Conservation (phyloP, 2,888 invertebrate genomes). For the Ochropleura plecta region DNA sequence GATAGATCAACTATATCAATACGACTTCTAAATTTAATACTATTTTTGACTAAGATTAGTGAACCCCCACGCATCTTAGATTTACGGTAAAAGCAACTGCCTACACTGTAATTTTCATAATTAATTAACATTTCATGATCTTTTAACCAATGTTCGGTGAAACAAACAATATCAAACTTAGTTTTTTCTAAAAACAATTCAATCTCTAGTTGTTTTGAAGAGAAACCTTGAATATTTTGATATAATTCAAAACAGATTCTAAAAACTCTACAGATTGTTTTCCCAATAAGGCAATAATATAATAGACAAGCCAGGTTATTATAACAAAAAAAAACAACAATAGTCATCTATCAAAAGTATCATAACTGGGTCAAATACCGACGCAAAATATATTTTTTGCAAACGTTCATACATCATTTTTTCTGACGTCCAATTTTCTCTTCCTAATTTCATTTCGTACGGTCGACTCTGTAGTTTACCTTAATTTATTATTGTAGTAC, state of each 20-base stretch:
- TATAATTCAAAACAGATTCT: background rate
- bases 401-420: slow-evolving; percentile 83
- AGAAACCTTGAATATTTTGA: no score
- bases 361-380: slow-evolving; percentile 76
- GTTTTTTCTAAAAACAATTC: no score
- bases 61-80: no score
- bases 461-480: slow-evolving; percentile 68
- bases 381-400: slow-evolving; percentile 71
- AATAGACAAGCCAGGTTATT: slow-evolving; percentile 47
- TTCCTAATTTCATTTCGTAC: slow-evolving; percentile 74
- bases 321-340: slow-evolving; percentile 63
- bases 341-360: slow-evolving; percentile 80
- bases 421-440: slow-evolving; percentile 83
- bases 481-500: slow-evolving; percentile 45
- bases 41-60: no score
- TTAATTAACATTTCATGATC: no score
- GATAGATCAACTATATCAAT: no score
- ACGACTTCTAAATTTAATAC: no score
- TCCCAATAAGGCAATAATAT: slow-evolving; percentile 28
- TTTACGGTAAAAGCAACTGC: no score
- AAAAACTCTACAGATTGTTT: slow-evolving; percentile 12
- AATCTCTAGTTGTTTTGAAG: no score
- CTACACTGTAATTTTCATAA: no score
- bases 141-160: no score
- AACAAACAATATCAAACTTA: no score